Base-by-base conservation (phyloP, 2,797 vertebrate species). In the Clarias pachynema region DNA sequence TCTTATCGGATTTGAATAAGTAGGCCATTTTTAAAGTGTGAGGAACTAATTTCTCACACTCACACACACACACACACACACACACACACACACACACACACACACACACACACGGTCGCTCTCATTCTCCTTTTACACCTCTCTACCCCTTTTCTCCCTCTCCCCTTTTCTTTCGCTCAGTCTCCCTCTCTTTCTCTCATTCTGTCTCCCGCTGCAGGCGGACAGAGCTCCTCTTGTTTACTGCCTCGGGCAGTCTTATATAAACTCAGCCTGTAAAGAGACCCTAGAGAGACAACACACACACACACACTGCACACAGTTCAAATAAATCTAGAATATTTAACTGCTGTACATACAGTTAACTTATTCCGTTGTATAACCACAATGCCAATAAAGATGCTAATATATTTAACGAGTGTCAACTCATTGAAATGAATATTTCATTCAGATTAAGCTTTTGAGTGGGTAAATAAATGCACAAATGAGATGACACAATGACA, bases 161-260 rank as follows among this genome's bases (percentile, higher is more conserved):
- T 83, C 73, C 53, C 73, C 65, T 83, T 84, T 73, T 59, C 62
- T 88, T 59, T 65, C 62, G 22, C 65, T 89, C 83, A 84, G 80
- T 87, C 62, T 53, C 60, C 29, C 70, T 89, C 83, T 84, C 85
- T 84, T 81, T 89, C 77, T 87, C 86, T 84, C 88, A 90, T 87
- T 85, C 84, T 86, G 77, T 86, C 53, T 5, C 22, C 79, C 73
- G 77, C 79, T 29, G 80, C 83, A 90, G 90, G 88, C 89, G 89
- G 93, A 95, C 94, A 95, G 94, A 95, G 94, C 90, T 83, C 90
- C 92, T 90, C 94, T 96, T 96, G 95, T 95, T 95, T 95, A 95
- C 93, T 88, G 94, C 92, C 89, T n/a, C 73, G 83, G 90, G 91
- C 91, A 89, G 86, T 53, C 92, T 94, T 94, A 93, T 93, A 94